phyloP scores from a whole-genome alignment of 2,888 invertebrate species.

The Rhamnusium bicolor region DNA sequence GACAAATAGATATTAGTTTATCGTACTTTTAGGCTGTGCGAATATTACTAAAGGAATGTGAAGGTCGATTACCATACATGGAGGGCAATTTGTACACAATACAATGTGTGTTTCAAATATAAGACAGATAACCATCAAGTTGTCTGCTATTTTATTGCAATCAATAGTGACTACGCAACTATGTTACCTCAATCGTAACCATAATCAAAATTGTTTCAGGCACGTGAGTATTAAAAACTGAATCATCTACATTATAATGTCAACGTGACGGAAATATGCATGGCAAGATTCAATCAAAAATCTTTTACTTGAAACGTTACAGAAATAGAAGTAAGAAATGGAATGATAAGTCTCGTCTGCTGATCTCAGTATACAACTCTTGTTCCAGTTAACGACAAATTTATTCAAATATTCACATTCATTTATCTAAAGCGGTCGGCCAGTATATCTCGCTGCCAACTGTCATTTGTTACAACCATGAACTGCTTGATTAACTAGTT shows the following conservation, averaged over 20 bases:
- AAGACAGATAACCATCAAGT: background rate
- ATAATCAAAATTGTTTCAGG: too few relatives aligned
- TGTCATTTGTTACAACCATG: constrained; percentile 35
- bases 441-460: constrained; percentile 19
- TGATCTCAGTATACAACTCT: constrained; percentile 3
- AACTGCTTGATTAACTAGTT: constrained; percentile 31
- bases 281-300: too few relatives aligned
- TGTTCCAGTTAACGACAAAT: constrained; percentile 8
- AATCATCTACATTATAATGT: too few relatives aligned
- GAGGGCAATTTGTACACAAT: background rate
- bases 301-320: too few relatives aligned
- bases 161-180: background rate
- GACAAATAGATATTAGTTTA: too few relatives aligned
- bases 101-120: background rate
- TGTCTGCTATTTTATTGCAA: background rate
- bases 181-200: too few relatives aligned
- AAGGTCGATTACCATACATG: background rate
- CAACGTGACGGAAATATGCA: too few relatives aligned
- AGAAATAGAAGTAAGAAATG: too few relatives aligned
- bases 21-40: too few relatives aligned
- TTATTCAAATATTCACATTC: constrained; percentile 16
- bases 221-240: too few relatives aligned
- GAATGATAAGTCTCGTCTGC: too few relatives aligned
- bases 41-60: background rate
- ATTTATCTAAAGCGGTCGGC: constrained; percentile 21